phyloP scores from a whole-genome alignment of 2,113 vertebrate genomes.

The Rhinichthys klamathensis region DNA sequence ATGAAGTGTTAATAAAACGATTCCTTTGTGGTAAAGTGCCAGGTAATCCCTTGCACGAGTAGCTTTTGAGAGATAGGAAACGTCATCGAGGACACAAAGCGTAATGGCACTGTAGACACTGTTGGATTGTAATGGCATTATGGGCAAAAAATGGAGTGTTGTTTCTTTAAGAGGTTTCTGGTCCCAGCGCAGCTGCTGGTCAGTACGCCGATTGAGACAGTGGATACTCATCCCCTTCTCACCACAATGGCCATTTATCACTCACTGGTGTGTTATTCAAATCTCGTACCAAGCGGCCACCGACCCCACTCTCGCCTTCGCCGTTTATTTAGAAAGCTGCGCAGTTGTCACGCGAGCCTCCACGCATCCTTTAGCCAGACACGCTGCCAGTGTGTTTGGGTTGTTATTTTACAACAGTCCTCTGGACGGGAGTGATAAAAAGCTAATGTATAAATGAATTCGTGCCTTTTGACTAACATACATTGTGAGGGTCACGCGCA shows the following conservation, averaged over 20 bases:
- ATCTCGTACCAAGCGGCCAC: conserved; percentile 94
- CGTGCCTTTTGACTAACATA: background rate
- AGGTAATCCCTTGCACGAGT: conserved; percentile 54
- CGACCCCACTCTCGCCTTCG: conserved; percentile 84
- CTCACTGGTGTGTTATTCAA: conserved; percentile 93
- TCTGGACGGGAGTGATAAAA: background rate
- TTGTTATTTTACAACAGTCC: background rate
- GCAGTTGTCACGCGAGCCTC: conserved; percentile 79
- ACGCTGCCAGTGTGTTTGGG: conserved; percentile 15
- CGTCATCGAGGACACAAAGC: conserved; percentile 57
- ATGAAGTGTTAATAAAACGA: conserved; percentile 43
- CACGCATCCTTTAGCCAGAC: conserved; percentile 37
- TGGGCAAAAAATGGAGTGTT: conserved; percentile 71
- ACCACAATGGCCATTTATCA: conserved; percentile 97
- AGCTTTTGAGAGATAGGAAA: conserved; percentile 36
- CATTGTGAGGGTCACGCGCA: background rate
- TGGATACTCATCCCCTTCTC: conserved; percentile 92
- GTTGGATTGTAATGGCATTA: conserved; percentile 65
- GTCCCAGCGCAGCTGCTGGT: conserved; percentile 87
- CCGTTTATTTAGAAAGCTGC: conserved; percentile 80
- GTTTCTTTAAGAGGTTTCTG: conserved; percentile 94
- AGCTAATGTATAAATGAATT: background rate
- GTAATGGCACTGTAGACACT: conserved; percentile 54
- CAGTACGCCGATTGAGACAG: conserved; percentile 84
- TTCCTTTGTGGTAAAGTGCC: conserved; percentile 55